Percentiles rank a stretch among this genome's conserved stretches.
Conservation (phyloP, 1,140 invertebrate genomes). For the Amphibalanus amphitrite region DNA sequence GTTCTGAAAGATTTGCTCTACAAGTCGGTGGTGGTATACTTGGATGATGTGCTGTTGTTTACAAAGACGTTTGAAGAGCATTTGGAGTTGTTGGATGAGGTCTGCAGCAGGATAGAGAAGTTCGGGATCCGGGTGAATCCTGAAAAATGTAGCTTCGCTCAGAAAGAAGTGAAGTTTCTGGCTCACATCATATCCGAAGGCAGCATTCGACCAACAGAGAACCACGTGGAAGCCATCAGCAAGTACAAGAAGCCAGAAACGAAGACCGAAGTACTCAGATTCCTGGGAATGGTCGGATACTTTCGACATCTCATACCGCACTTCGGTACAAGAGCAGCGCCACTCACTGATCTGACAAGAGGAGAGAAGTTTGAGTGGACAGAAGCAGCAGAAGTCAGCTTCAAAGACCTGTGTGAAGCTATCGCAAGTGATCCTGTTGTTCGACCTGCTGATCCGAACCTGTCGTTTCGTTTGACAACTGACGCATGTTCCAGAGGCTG, state of each 20-base stretch:
- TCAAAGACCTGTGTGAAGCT: background rate
- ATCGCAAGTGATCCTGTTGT: background rate
- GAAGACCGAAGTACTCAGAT: conserved; percentile 3
- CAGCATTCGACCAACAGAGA: background rate
- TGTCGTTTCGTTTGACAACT: background rate
- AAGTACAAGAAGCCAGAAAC: background rate
- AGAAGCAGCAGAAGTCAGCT: background rate
- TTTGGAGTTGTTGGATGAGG: background rate
- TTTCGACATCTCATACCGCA: background rate
- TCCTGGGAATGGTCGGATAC: conserved; percentile 1
- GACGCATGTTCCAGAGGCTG: conserved; percentile 18
- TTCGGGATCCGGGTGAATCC: background rate
- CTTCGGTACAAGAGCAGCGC: background rate
- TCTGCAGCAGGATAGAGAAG: background rate
- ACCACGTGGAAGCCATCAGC: background rate
- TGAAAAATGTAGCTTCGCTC: background rate
- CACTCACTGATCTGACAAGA: background rate
- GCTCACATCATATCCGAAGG: background rate
- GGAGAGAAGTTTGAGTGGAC: background rate
- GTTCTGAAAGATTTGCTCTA: background rate
- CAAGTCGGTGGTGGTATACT: background rate
- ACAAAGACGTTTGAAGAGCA: background rate
- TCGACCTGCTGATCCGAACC: background rate
- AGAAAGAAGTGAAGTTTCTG: background rate
- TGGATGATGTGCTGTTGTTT: background rate